A percentile compares a stretch with the other conserved stretches of the same genome.
Conservation (phyloP, 1,140 invertebrate genomes). For the Probaryconus sp. region DNA sequence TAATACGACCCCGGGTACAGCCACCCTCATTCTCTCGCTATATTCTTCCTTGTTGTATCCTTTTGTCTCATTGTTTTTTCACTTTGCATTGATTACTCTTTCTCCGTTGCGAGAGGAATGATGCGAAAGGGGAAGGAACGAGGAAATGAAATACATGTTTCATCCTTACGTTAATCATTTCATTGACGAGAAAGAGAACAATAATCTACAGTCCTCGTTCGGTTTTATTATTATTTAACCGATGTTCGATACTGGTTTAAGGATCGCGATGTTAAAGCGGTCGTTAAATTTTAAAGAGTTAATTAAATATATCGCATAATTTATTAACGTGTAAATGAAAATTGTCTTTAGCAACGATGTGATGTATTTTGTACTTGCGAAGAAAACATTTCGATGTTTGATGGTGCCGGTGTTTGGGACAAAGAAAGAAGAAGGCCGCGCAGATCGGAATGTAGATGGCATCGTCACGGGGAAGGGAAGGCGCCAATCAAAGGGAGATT, state of each 20-base stretch:
- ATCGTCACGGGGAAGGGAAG: slow-evolving; percentile 66
- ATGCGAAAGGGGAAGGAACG: background rate
- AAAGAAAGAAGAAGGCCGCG: slow-evolving; percentile 55
- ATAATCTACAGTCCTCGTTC: too few relatives aligned
- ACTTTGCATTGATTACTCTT: slow-evolving; percentile 60
- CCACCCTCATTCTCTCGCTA: slow-evolving; percentile 41
- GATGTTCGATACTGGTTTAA: too few relatives aligned
- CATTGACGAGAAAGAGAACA: too few relatives aligned
- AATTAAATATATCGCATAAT: too few relatives aligned
- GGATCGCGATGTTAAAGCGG: too few relatives aligned
- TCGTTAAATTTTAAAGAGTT: too few relatives aligned
- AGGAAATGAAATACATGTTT: slow-evolving; percentile 21
- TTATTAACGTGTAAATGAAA: too few relatives aligned
- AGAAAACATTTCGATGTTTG: too few relatives aligned
- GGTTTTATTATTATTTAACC: too few relatives aligned
- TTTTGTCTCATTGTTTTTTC: slow-evolving; percentile 61
- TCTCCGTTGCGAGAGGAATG: slow-evolving; percentile 8
- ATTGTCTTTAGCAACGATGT: too few relatives aligned
- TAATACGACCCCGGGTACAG: slow-evolving; percentile 38
- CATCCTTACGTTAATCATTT: background rate
- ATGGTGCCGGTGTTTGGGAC: slow-evolving; percentile 6
- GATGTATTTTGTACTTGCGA: too few relatives aligned
- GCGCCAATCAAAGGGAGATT: slow-evolving; percentile 65
- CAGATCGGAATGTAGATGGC: slow-evolving; percentile 70
- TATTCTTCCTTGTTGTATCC: slow-evolving; percentile 58